Conservation (phyloP, 2,888 invertebrate genomes). For the Drosophila fungiperda region DNA sequence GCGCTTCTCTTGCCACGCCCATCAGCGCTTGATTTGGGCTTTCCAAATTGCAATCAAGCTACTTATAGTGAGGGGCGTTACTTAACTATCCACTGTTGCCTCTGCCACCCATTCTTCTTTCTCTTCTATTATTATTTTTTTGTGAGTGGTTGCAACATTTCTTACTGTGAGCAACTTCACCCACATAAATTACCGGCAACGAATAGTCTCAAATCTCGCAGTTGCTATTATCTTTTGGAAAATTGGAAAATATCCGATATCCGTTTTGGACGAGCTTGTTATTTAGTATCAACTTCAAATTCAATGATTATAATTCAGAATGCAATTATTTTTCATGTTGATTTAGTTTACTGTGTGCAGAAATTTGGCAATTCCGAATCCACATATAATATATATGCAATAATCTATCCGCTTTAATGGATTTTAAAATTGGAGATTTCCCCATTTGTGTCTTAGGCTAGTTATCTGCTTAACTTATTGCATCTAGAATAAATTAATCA, state of each 20-base stretch:
- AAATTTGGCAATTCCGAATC: neutral
- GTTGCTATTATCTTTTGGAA: slow-evolving; percentile 25
- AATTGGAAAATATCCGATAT: slow-evolving; percentile 14
- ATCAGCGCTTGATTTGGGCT: slow-evolving; percentile 40
- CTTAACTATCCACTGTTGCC: neutral
- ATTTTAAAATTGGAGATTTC: neutral
- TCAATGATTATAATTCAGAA: slow-evolving; percentile 33
- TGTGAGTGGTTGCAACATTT: slow-evolving; percentile 26
- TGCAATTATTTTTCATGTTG: slow-evolving; percentile 17
- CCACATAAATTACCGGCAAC: slow-evolving; percentile 31
- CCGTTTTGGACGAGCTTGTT: slow-evolving; percentile 18
- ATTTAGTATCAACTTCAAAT: slow-evolving; percentile 16
- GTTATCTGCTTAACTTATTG: neutral
- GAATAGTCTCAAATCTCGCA: neutral
- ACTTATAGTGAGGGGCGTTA: slow-evolving; percentile 40
- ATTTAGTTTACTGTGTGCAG: slow-evolving; percentile 3
- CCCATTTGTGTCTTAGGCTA: neutral
- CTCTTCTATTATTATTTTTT: neutral
- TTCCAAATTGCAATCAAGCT: slow-evolving; percentile 53
- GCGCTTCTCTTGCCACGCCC: slow-evolving; percentile 39
- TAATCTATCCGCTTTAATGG: neutral
- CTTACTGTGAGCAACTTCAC: slow-evolving; percentile 26
- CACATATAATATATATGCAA: neutral
- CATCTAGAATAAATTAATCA: neutral
- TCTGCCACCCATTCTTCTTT: neutral